Base-by-base conservation (phyloP, 35 echinoderm and acorn worm species). In the Ophioderma brevispina region DNA sequence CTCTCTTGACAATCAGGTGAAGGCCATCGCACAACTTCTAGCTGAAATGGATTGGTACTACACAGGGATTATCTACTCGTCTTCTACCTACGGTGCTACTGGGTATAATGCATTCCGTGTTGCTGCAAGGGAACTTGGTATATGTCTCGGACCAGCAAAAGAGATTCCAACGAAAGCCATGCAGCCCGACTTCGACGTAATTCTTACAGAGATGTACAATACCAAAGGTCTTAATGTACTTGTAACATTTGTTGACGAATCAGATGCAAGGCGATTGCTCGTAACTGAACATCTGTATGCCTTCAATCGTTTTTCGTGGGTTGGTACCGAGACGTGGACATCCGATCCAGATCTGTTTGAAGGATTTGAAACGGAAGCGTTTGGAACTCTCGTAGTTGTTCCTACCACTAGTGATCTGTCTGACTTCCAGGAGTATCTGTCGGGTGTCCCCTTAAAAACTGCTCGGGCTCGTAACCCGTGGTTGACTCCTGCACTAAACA, bases 21-120 rank as follows among this genome's bases (percentile, higher is more conserved):
- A 23, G 2, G 90, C 36, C 35, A 64, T 92, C 34, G 38, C 78
- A 40, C 1, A 0, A 14, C 37, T 92, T 25, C 49, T 92, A 15
- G 11, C 30, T 2, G 32, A 63, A 64, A 21, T 37, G 5, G 38
- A 56, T 18, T 92, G 90, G 90, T 80, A 63, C 2, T 81, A 92
- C 40, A 46, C 85, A 1, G 90, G 83, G 34, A 34, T 87, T 11
- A 38, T 92, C 10, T 86, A 92, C 35, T 86, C 83, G 0, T 41
- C 18, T 17, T 87, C 84, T 41, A 46, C 76, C 33, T 75, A 55
- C 17, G 90, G 90, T 13, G 41, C 37, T 11, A 79, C 49, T 21
- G 52, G 79, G 17, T 64, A 42, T 38, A 38, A 40, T 8, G 90
- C 77, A 13, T 92, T 92, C 78, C 11, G 37, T 19, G 30, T 33